Evolutionary conservation across 2,888 invertebrate species (phyloP).

Genomic region (Brachyopa scutellaris): DNA sequence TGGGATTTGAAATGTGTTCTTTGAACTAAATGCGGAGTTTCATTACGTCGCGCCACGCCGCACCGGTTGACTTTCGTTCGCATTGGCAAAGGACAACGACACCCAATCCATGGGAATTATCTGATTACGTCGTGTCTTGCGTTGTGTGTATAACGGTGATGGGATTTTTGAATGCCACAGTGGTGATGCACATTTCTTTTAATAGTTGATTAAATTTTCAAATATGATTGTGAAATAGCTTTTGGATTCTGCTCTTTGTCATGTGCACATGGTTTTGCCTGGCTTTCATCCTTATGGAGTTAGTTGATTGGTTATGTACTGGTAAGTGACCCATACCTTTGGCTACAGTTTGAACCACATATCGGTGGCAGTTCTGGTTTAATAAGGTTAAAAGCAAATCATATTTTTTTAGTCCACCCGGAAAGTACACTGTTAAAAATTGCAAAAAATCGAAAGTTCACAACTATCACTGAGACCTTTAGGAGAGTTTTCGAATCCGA

Average conservation of each 20-base stretch:
- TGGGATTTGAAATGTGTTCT: conserved; percentile 32
- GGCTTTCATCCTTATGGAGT: too few species aligned
- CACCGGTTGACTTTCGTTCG: not conserved
- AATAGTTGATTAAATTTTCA: conserved; percentile 19
- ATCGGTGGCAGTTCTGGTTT: too few species aligned
- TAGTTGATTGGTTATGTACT: too few species aligned
- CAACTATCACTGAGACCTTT: too few species aligned
- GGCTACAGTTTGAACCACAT: too few species aligned
- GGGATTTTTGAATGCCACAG: conserved; percentile 1
- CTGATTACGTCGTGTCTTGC: conserved; percentile 11
- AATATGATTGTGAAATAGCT: not conserved
- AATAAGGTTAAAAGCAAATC: too few species aligned
- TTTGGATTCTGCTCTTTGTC: not conserved
- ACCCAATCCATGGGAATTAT: conserved; percentile 48
- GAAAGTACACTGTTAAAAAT: too few species aligned
- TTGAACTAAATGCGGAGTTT: conserved; percentile 17
- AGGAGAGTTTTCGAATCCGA: too few species aligned
- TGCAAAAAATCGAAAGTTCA: too few species aligned
- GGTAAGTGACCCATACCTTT: too few species aligned
- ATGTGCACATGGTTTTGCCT: too few species aligned
- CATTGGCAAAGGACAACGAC: not conserved
- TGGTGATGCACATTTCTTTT: not conserved
- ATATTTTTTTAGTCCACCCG: too few species aligned
- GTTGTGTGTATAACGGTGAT: conserved; percentile 9
- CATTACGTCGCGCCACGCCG: not conserved